A percentile compares a stretch with the other conserved stretches of the same genome.
phyloP scores from a whole-genome alignment of 2,797 vertebrate species.

The Geotria australis region DNA sequence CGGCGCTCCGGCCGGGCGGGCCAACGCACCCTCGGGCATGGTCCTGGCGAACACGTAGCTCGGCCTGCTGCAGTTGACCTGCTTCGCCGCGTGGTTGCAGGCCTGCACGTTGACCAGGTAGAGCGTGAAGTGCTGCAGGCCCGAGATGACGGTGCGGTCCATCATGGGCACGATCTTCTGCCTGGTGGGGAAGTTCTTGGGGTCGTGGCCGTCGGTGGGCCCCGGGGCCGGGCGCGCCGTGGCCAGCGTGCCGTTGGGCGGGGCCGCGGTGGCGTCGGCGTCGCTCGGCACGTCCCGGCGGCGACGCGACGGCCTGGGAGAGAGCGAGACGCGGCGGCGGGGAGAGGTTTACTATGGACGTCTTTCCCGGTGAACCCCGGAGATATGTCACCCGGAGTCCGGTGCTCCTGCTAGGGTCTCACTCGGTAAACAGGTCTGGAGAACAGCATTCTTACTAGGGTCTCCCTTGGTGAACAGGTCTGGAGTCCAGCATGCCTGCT shows the following conservation, averaged over 20 bases:
- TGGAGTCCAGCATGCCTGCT: too few species aligned
- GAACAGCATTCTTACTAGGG: too few species aligned
- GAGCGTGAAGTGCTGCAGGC: not conserved
- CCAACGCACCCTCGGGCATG: slow-evolving; percentile 55
- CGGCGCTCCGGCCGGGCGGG: too few species aligned
- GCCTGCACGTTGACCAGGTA: not conserved
- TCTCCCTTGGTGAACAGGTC: too few species aligned
- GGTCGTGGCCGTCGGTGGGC: slow-evolving; percentile 4
- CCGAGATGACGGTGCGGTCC: slow-evolving; percentile 41
- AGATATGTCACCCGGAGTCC: too few species aligned
- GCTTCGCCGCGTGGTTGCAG: slow-evolving; percentile 11
- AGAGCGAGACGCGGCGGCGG: too few species aligned
- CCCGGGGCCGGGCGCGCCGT: slow-evolving; percentile 4
- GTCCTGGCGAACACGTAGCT: slow-evolving; percentile 65
- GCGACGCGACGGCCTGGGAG: slow-evolving; percentile 22
- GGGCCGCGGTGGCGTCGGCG: slow-evolving; percentile 8
- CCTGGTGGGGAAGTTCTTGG: slow-evolving; percentile 9
- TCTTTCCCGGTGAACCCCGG: too few species aligned
- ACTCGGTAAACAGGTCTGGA: too few species aligned
- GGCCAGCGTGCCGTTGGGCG: slow-evolving; percentile 11
- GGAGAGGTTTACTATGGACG: too few species aligned
- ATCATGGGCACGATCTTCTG: slow-evolving; percentile 22
- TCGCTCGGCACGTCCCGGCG: slow-evolving; percentile 35
- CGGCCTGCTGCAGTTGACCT: slow-evolving; percentile 40
- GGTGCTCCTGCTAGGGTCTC: too few species aligned